Base-by-base conservation (phyloP, 2,113 vertebrate species). In the Menidia beryllina region DNA sequence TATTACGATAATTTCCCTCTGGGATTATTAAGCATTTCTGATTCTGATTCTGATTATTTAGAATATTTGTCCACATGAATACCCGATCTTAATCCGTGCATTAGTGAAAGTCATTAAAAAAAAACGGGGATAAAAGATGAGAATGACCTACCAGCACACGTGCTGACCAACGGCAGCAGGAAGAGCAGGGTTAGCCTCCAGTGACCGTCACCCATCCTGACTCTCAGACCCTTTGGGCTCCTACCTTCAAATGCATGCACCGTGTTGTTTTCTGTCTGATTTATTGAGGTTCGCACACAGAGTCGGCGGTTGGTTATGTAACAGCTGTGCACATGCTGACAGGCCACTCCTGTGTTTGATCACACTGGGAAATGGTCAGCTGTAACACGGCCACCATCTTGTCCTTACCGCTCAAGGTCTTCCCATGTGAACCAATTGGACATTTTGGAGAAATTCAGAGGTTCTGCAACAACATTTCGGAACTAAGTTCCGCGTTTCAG, bases 311-410 rank as follows among this genome's bases (percentile, higher is more conserved):
- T n/a, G 25, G 53, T 87, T 86, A 60, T 66, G 72, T 19, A 89
- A 89, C 59, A 41, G 2, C 20, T 71, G 67, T 26, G n/a, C 36
- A 75, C 60, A 26, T 17, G 26, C 12, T 8, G 56, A 79, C 73
- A 59, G 38, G 55, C 14, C 15, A 30, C 13, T 24, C 56, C 59
- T 50, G 25, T 24, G 1, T 63, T 57, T 69, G 34, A 13, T 52
- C 62, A 50, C 39, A 5, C 12, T 88, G 88, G 81, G 88, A 89
- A 90, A 67, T 5, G 11, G 20, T 11, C 90, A 89, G 68, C 88
- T 91, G 90, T 39, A 4, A 13, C 48, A 19, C 17, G 8, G 15
- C 10, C 15, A 56, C 30, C 0, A 34, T 5, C 0, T 56, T 34
- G 49, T 67, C 47, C 45, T 75, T 14, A 8, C 14, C 0, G 2